These are phyloP conservation scores for Drosophila multiciliata DNA, from an alignment of 2,888 invertebrate species.

Conservation along the genomic window DNA sequence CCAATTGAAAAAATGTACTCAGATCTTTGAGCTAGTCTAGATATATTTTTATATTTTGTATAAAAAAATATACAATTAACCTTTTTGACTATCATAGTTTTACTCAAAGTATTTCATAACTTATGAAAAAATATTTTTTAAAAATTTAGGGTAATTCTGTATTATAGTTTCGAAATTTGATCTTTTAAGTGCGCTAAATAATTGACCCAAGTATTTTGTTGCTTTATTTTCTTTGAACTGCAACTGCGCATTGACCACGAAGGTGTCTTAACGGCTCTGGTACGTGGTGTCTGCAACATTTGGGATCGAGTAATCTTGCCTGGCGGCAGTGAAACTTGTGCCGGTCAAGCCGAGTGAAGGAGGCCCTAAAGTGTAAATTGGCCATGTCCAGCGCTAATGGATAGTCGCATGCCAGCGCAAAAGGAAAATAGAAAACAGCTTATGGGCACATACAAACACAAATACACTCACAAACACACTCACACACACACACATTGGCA, in stretches of 20 bases:
- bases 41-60: neutral
- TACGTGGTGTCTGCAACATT: slow-evolving; percentile 49
- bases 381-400: slow-evolving; percentile 67
- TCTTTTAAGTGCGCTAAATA: neutral
- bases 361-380: slow-evolving; percentile 67
- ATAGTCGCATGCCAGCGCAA: slow-evolving; percentile 55
- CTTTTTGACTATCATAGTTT: neutral
- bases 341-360: slow-evolving; percentile 29
- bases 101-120: neutral
- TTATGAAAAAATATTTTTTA: neutral
- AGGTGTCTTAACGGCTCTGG: slow-evolving; percentile 38
- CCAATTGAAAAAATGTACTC: neutral
- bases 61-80: neutral
- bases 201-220: slow-evolving; percentile 1
- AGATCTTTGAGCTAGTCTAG: neutral
- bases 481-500: neutral
- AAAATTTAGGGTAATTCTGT: neutral
- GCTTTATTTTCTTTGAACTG: slow-evolving; percentile 5
- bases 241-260: slow-evolving; percentile 6
- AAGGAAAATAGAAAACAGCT: slow-evolving; percentile 53
- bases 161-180: neutral
- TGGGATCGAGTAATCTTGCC: slow-evolving; percentile 28
- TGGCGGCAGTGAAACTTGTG: slow-evolving; percentile 49
- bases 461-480: no score
- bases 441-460: slow-evolving; percentile 26